These are phyloP conservation scores for Conopomorpha cramerella DNA, from an alignment of 1,140 invertebrate genomes.

Conservation along the genomic window DNA sequence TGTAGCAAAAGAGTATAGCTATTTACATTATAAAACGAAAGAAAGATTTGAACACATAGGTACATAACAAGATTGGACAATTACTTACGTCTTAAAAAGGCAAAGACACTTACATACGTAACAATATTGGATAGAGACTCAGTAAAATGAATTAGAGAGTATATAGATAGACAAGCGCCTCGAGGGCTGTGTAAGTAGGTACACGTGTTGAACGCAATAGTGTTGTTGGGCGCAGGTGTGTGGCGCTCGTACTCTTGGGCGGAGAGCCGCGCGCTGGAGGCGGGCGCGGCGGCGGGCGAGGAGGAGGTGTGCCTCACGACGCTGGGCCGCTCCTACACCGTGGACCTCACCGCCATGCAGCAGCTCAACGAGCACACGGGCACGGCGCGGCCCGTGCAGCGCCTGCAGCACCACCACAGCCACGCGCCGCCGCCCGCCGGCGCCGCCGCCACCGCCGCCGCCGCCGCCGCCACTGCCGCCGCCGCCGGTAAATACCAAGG, in stretches of 20 bases:
- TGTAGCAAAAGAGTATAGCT: too few relatives aligned
- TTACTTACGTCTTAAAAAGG: too few relatives aligned
- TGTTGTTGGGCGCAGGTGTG: constrained; percentile 50
- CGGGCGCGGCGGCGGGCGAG: constrained; percentile 90
- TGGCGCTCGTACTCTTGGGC: constrained; percentile 70
- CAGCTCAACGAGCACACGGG: constrained; percentile 98
- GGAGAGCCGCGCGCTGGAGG: constrained; percentile 74
- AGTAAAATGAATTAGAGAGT: too few relatives aligned
- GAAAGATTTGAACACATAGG: too few relatives aligned
- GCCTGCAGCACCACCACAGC: constrained; percentile 49
- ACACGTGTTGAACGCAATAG: too few relatives aligned
- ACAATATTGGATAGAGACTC: too few relatives aligned
- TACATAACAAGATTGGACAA: too few relatives aligned
- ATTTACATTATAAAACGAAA: too few relatives aligned
- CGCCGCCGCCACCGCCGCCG: constrained; percentile 14
- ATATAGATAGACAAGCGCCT: too few relatives aligned
- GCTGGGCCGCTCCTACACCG: constrained; percentile 89
- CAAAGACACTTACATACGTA: too few relatives aligned
- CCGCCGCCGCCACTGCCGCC: constrained; percentile 8
- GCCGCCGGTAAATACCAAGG: constrained; percentile 10
- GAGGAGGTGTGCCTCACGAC: constrained; percentile 93
- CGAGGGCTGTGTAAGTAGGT: too few relatives aligned
- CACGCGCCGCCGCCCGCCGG: constrained; percentile 13
- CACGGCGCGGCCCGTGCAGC: constrained; percentile 87
- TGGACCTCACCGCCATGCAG: constrained; percentile 96